A percentile compares a stretch with the other conserved stretches of the same genome.
Conservation (phyloP, 1,140 invertebrate species). For the Melanaphis sacchari region DNA sequence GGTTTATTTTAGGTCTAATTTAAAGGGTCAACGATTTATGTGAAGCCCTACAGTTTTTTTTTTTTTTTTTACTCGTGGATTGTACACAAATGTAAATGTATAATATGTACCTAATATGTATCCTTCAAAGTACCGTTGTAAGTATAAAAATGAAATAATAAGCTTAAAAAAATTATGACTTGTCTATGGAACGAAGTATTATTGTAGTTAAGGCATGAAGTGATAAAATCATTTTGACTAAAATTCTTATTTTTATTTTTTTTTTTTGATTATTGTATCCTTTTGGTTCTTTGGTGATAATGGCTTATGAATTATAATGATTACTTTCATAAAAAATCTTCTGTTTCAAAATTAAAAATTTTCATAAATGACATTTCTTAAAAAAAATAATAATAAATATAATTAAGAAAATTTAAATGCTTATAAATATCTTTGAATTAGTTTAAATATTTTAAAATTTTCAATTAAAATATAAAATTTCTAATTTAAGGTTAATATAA, state of each 20-base stretch:
- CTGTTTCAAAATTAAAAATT: neutral
- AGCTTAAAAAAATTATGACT: neutral
- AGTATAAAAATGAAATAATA: neutral
- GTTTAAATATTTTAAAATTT: neutral
- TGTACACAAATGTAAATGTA: neutral
- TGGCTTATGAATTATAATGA: neutral
- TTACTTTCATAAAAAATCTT: neutral
- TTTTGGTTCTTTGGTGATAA: neutral
- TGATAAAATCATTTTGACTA: neutral
- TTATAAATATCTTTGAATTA: neutral
- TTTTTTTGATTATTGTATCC: neutral
- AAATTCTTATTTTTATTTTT: neutral
- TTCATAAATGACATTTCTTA: neutral
- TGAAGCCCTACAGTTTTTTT: neutral
- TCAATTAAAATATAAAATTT: neutral
- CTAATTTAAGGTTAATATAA: neutral
- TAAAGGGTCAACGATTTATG: conserved; percentile 19
- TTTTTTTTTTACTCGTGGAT: neutral
- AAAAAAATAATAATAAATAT: neutral
- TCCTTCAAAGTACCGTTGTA: neutral
- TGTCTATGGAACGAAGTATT: neutral
- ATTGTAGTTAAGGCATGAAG: neutral
- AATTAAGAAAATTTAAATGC: neutral
- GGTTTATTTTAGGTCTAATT: neutral
- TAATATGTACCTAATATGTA: neutral